Percentiles rank a stretch among this genome's conserved stretches.
phyloP scores from a whole-genome alignment of 1,140 invertebrate species.

The Aphelinus certus region DNA sequence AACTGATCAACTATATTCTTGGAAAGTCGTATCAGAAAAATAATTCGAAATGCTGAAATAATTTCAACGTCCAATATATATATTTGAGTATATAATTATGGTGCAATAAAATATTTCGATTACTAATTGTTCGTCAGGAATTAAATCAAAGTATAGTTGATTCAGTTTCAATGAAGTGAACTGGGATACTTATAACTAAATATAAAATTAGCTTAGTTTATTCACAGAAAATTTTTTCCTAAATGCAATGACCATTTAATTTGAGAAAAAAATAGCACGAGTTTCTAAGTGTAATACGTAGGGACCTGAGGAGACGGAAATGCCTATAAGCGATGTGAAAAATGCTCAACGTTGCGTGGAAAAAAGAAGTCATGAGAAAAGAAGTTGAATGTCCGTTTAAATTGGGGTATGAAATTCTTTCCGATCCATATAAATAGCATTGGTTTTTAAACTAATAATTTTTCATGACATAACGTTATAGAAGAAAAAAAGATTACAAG shows the following conservation, averaged over 20 bases:
- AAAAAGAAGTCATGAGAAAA: slow-evolving; percentile 13
- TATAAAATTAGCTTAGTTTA: slow-evolving; percentile 25
- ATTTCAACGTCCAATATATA: not conserved
- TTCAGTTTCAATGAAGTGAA: slow-evolving; percentile 5
- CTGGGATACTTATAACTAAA: slow-evolving; percentile 5
- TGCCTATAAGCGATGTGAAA: slow-evolving; percentile 8
- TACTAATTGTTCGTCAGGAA: not conserved
- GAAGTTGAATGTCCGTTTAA: not conserved
- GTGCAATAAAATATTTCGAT: not conserved
- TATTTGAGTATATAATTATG: not conserved
- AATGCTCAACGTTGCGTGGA: slow-evolving; percentile 16
- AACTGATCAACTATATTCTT: slow-evolving; percentile 10
- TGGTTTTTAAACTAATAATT: slow-evolving; percentile 7
- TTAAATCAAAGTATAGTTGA: slow-evolving; percentile 5
- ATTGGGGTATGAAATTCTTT: not conserved
- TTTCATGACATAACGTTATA: not conserved
- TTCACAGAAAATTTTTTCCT: slow-evolving; percentile 8
- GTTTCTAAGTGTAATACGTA: slow-evolving; percentile 17
- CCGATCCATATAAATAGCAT: not conserved
- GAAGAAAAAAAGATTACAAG: slow-evolving; percentile 3
- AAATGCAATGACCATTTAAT: slow-evolving; percentile 8
- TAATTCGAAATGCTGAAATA: not conserved
- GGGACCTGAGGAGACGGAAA: slow-evolving; percentile 31
- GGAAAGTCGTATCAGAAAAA: not conserved
- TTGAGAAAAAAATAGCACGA: slow-evolving; percentile 6